Percentiles rank a stretch among this genome's conserved stretches.
phyloP scores from a whole-genome alignment of 1,140 invertebrate genomes.

The Hyles euphorbiae region DNA sequence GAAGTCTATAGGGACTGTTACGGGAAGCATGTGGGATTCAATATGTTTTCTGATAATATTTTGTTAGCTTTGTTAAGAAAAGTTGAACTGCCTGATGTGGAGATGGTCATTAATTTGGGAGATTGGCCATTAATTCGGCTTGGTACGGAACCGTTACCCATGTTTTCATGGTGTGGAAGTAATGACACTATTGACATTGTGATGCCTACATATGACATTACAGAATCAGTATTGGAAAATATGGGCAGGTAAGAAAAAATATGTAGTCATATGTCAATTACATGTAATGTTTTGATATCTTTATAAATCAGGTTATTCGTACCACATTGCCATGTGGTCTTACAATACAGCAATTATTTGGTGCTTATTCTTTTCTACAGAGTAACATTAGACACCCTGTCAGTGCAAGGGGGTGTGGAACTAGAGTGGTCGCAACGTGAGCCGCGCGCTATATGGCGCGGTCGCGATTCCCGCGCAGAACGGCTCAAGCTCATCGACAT shows the following conservation, averaged over 20 bases:
- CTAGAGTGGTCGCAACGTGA: slow-evolving; percentile 85
- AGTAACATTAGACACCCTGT: slow-evolving; percentile 91
- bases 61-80: slow-evolving; percentile 89
- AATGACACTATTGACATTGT: slow-evolving; percentile 90
- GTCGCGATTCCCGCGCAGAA: slow-evolving; percentile 90
- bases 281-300: not conserved
- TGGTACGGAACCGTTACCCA: slow-evolving; percentile 79
- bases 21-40: slow-evolving; percentile 96
- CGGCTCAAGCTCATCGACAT: slow-evolving; percentile 90
- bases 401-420: slow-evolving; percentile 88
- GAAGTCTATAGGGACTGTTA: slow-evolving; percentile 92
- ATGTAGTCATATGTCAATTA: not conserved
- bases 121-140: slow-evolving; percentile 92
- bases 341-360: too few relatives aligned
- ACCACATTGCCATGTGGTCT: too few relatives aligned
- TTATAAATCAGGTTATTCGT: too few relatives aligned
- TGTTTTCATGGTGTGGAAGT: slow-evolving; percentile 98
- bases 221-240: slow-evolving; percentile 92
- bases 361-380: slow-evolving; percentile 61
- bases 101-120: slow-evolving; percentile 95
- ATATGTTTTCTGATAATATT: slow-evolving; percentile 95
- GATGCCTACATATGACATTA: slow-evolving; percentile 96
- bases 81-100: slow-evolving; percentile 89
- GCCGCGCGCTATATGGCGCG: slow-evolving; percentile 91
- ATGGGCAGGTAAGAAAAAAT: slow-evolving; percentile 85